Base-by-base conservation (phyloP, 2,797 vertebrate genomes). In the Harpagifer antarcticus region DNA sequence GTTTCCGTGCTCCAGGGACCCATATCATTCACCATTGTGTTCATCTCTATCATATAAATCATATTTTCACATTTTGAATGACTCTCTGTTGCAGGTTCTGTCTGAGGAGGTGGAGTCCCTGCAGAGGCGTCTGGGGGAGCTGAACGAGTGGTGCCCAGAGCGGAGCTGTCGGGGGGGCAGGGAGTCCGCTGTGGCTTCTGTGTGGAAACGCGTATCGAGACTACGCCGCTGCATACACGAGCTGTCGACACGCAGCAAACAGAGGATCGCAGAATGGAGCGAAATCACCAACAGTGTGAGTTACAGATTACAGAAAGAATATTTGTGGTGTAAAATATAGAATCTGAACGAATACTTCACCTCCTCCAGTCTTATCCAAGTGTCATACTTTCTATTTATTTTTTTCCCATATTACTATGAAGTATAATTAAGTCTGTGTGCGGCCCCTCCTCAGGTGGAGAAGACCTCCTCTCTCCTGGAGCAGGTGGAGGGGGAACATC, bases 401-500 rank as follows among this genome's bases (percentile, higher is more conserved):
- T 59, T 44, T 52, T 19, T 8, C 14, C n/a, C 3, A 4, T n/a
- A 20, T 43, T 42, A 31, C 15, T 43, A 9, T 50, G 6, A 61
- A 10, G 8, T 19, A 27, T 50, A 15, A 58, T 19, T 49, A 43
- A 49, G 17, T 45, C 15, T 42, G 19, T 47, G 23, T 55, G 44
- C 0, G 7, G 0, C 40, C 49, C 37, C 1, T 37, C 8, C 44
- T 70, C 89, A 99, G 98, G 91, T 99, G 91, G 96, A 97, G 91
- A 94, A 95, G 72, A 94, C 97, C 66, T 89, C 95, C 11, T 89
- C 91, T 17, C 91, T 96, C 71, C 91, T 98, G 10, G 94, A 97
- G 81, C 94, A 96, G 86, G 93, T 97, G 84, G 96, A 96, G 91
- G 95, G 94, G 13, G 97, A 98, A 68, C 90, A 96, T 9, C 96